These are phyloP conservation scores for Antechinus flavipes DNA, from an alignment of 2,113 vertebrate species.

Conservation along the genomic window DNA sequence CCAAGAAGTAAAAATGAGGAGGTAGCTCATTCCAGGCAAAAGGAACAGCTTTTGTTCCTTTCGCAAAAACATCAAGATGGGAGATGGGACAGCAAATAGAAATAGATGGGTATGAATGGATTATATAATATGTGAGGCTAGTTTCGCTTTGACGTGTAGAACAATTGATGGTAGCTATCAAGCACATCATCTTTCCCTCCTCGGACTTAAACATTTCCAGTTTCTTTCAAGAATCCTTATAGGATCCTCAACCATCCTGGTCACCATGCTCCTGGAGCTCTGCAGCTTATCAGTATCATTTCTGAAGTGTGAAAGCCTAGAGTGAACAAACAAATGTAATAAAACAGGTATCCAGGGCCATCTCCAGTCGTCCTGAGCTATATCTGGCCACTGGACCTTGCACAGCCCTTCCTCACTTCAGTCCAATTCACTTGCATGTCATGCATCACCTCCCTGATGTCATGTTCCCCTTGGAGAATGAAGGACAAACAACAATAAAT, in stretches of 20 bases:
- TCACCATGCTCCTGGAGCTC: neutral
- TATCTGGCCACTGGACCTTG: too few species aligned
- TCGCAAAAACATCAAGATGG: neutral
- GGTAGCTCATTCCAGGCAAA: neutral
- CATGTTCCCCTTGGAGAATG: too few species aligned
- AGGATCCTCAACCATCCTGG: neutral
- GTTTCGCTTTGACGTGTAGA: too few species aligned
- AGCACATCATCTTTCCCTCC: neutral
- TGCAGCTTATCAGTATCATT: neutral
- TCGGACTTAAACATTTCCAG: too few species aligned
- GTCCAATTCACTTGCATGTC: too few species aligned
- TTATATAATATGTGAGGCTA: neutral
- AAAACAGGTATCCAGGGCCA: too few species aligned
- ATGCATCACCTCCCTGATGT: too few species aligned
- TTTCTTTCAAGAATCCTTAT: neutral
- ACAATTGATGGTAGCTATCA: neutral
- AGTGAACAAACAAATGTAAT: neutral
- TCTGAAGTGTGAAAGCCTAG: neutral
- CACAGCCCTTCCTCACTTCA: too few species aligned
- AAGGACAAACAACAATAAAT: neutral
- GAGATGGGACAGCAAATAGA: neutral
- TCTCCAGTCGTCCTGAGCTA: too few species aligned
- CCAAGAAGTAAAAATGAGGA: too few species aligned
- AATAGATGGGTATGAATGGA: neutral
- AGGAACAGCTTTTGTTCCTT: too few species aligned